These are phyloP conservation scores for Sebastolobus alascanus DNA, from an alignment of 2,797 vertebrate species.

Conservation along the genomic window DNA sequence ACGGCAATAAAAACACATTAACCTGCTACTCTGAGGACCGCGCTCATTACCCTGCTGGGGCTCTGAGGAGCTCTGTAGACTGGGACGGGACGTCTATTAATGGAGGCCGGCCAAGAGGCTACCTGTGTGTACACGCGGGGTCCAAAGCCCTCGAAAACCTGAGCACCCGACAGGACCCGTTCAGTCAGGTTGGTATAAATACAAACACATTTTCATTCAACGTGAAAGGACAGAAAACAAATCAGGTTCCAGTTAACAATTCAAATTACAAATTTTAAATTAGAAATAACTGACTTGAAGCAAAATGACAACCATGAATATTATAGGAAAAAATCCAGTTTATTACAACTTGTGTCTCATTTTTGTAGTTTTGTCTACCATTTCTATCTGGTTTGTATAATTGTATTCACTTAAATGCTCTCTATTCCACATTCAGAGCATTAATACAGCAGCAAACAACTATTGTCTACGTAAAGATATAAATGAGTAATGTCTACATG, in stretches of 20 bases:
- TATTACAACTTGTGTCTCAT: no score
- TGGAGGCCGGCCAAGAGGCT: slow-evolving; percentile 63
- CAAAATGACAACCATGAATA: neutral
- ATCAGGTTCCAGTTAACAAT: neutral
- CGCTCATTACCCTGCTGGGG: slow-evolving; percentile 78
- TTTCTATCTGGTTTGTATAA: no score
- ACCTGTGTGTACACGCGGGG: neutral
- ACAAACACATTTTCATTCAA: neutral
- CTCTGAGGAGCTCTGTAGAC: slow-evolving; percentile 63
- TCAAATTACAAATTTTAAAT: neutral
- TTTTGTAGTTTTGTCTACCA: neutral
- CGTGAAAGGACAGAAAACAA: neutral
- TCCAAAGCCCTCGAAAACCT: neutral
- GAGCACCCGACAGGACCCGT: neutral
- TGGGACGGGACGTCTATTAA: slow-evolving; percentile 24
- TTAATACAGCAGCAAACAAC: neutral
- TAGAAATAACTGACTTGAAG: neutral
- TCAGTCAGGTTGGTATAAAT: neutral
- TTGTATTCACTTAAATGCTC: no score
- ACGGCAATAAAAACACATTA: slow-evolving; percentile 86
- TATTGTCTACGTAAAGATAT: neutral
- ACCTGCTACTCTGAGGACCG: slow-evolving; percentile 79
- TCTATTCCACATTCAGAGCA: no score
- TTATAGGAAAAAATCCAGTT: neutral
- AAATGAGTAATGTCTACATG: neutral